Evolutionary conservation across 1,140 invertebrate genomes (phyloP).

Genomic region (Drosophila pruinosa): DNA sequence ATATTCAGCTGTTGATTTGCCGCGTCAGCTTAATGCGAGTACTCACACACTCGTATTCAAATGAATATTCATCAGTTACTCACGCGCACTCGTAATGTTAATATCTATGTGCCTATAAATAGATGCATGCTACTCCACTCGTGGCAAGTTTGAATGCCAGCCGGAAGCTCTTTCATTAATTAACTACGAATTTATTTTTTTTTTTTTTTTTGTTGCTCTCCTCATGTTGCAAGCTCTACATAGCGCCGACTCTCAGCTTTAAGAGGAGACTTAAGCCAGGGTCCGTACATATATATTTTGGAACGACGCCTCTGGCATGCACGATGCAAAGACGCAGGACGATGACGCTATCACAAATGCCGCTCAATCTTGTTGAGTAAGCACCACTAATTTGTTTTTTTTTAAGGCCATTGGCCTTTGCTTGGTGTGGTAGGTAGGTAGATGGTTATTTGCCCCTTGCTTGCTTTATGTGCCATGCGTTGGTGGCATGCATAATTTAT

Average conservation of each 20-base stretch:
- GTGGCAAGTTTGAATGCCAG: slow-evolving; percentile 13
- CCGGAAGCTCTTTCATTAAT: slow-evolving; percentile 61
- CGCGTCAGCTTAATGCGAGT: slow-evolving; percentile 48
- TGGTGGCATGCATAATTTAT: slow-evolving; percentile 70
- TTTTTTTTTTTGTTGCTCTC: neutral
- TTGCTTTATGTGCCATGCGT: slow-evolving; percentile 3
- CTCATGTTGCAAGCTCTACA: neutral
- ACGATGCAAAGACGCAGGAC: slow-evolving; percentile 3
- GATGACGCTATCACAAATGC: slow-evolving; percentile 63
- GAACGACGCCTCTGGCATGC: neutral
- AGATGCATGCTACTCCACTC: slow-evolving; percentile 21
- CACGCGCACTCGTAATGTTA: neutral
- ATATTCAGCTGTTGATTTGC: slow-evolving; percentile 71
- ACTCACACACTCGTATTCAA: slow-evolving; percentile 6
- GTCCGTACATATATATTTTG: neutral
- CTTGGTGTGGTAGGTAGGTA: neutral
- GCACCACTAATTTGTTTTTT: slow-evolving; percentile 76
- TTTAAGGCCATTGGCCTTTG: slow-evolving; percentile 37
- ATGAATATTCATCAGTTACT: slow-evolving; percentile 67
- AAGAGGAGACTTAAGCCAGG: neutral
- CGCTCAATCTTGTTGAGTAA: slow-evolving; percentile 77
- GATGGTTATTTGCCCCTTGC: too few species aligned
- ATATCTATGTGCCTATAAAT: slow-evolving; percentile 62
- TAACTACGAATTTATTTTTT: slow-evolving; percentile 52
- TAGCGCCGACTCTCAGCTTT: neutral